Conservation (phyloP, 2,888 invertebrate species). For the Pardosa pseudoannulata region DNA sequence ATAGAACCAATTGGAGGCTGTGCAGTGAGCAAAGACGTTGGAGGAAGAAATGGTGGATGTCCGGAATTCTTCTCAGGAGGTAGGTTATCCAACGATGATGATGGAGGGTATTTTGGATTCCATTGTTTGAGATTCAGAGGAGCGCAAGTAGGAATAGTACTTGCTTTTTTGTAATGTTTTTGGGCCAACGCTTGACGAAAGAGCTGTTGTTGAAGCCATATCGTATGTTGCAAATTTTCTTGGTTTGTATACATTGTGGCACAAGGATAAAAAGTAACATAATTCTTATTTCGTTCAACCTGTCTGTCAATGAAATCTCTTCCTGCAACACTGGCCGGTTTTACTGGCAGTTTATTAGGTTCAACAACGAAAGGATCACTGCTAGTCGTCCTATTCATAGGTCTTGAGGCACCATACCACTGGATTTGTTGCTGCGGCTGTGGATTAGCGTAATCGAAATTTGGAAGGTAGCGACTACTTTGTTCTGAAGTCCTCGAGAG, state of each 20-base stretch:
- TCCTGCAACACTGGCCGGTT: conserved; percentile 47
- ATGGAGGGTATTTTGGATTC: conserved; percentile 61
- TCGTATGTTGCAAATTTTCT: conserved; percentile 84
- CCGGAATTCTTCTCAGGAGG: conserved; percentile 27
- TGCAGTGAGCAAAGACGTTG: conserved; percentile 13
- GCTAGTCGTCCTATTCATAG: conserved; percentile 50
- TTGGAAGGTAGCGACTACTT: conserved; percentile 42
- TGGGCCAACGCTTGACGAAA: conserved; percentile 77
- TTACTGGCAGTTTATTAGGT: conserved; percentile 48
- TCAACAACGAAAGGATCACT: conserved; percentile 60
- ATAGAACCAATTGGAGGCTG: conserved; percentile 20
- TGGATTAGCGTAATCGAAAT: conserved; percentile 31
- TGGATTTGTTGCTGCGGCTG: conserved; percentile 53
- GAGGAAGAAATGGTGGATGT: conserved; percentile 31
- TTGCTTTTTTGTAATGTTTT: conserved; percentile 70
- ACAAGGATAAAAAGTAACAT: conserved; percentile 75
- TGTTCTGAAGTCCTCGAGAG: conserved; percentile 47
- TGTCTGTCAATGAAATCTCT: conserved; percentile 55
- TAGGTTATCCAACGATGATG: conserved; percentile 44
- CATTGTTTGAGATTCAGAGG: conserved; percentile 51
- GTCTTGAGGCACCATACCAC: conserved; percentile 48
- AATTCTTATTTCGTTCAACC: conserved; percentile 62
- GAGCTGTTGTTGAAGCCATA: conserved; percentile 83
- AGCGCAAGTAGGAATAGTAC: conserved; percentile 62
- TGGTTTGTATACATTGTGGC: conserved; percentile 85